Evolutionary conservation across 2,113 vertebrate genomes (phyloP).

Genomic region (Theropithecus gelada): DNA sequence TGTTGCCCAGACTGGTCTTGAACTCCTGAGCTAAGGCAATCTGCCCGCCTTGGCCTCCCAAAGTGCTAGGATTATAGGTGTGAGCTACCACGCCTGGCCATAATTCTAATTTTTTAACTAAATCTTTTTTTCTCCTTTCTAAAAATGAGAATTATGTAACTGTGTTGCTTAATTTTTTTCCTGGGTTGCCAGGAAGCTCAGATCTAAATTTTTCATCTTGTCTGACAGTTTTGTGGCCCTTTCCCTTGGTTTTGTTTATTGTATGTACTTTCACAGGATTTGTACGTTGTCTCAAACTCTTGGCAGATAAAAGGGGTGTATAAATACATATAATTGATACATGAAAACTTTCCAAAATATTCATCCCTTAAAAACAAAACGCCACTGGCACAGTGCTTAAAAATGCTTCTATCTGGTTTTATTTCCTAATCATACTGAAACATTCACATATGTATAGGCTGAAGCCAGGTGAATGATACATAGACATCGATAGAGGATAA

Average conservation of each 20-base stretch:
- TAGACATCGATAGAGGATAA: background rate
- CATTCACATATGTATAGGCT: background rate
- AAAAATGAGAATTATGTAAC: background rate
- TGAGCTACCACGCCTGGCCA: too few species aligned
- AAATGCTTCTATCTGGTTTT: background rate
- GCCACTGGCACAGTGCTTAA: background rate
- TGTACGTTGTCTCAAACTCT: background rate
- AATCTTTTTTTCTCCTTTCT: slow-evolving; percentile 16
- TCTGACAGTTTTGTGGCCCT: background rate
- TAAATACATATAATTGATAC: background rate
- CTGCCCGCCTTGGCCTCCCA: too few species aligned
- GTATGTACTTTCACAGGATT: background rate
- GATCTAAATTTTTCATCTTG: slow-evolving; percentile 36
- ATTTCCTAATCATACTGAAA: slow-evolving; percentile 21
- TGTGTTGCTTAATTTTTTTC: background rate
- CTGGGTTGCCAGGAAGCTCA: background rate
- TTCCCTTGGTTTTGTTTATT: background rate
- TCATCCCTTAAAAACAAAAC: background rate
- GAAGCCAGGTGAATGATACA: background rate
- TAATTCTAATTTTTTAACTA: background rate
- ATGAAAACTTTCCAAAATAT: background rate
- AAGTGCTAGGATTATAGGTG: background rate
- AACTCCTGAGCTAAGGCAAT: too few species aligned
- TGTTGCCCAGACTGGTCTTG: too few species aligned
- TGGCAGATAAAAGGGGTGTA: background rate